Conservation (phyloP, 2,113 vertebrate species). For the Tragelaphus buxtoni region DNA sequence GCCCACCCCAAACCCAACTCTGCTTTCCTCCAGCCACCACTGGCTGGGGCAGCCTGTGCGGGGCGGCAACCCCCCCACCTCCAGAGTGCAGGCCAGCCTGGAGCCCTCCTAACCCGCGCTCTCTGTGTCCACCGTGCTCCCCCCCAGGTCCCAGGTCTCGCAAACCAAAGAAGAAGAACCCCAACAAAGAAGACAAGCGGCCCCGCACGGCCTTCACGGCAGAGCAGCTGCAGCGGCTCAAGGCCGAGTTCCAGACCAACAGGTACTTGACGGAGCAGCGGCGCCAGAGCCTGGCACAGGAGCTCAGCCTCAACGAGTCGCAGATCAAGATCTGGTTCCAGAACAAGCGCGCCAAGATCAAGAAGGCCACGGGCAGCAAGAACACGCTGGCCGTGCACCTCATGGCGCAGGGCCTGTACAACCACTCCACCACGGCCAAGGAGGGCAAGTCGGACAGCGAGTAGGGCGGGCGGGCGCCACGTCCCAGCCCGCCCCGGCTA, state of each 20-base stretch:
- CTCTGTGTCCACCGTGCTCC: neutral
- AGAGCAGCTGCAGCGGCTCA: constrained; percentile 93
- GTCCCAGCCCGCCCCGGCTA: constrained; percentile 69
- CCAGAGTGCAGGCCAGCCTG: fast-evolving
- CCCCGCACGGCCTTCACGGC: constrained; percentile 94
- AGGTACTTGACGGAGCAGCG: constrained; percentile 94
- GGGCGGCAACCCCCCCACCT: neutral
- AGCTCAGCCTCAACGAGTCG: constrained; percentile 93
- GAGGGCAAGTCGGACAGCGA: constrained; percentile 98
- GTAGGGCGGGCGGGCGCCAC: constrained; percentile 74
- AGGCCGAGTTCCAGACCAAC: constrained; percentile 92
- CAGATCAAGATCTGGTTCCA: constrained; percentile 98
- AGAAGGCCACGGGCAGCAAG: constrained; percentile 90
- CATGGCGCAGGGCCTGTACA: constrained; percentile 96
- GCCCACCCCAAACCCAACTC: neutral
- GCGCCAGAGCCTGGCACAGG: constrained; percentile 90
- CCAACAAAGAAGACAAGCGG: constrained; percentile 94
- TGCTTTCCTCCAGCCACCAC: fast-evolving
- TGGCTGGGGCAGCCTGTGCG: neutral
- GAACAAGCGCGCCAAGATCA: constrained; percentile 96
- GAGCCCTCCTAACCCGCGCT: neutral
- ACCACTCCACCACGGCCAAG: constrained; percentile 91
- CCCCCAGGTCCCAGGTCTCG: constrained; percentile 92
- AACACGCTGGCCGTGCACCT: constrained; percentile 92
- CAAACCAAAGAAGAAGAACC: constrained; percentile 97